Conservation (phyloP, 2,888 invertebrate genomes). For the Limnephilus lunatus region DNA sequence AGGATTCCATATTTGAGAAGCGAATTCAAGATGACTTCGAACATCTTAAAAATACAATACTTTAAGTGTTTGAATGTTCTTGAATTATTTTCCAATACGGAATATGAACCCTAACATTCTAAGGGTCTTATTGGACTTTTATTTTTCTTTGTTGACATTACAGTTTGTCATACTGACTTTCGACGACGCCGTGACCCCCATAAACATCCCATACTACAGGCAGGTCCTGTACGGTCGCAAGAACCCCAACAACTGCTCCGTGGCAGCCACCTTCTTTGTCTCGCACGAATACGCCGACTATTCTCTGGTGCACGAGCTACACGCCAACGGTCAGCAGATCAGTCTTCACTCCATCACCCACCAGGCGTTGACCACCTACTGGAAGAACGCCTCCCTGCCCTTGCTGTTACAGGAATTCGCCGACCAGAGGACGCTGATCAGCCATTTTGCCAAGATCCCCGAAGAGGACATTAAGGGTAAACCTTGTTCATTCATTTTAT, state of each 20-base stretch:
- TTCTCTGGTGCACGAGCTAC: conserved; percentile 78
- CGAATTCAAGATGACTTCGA: too few species aligned
- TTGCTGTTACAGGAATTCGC: conserved; percentile 78
- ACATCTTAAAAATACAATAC: too few species aligned
- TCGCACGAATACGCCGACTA: conserved; percentile 87
- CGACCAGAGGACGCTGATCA: conserved; percentile 77
- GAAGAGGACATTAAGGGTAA: conserved; percentile 71
- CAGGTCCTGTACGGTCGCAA: conserved; percentile 74
- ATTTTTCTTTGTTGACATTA: conserved; percentile 58
- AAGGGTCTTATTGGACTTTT: too few species aligned
- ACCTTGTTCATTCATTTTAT: too few species aligned
- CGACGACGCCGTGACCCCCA: conserved; percentile 80
- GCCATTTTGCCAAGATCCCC: conserved; percentile 78
- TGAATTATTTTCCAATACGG: too few species aligned
- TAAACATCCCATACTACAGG: conserved; percentile 78
- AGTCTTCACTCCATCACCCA: conserved; percentile 84
- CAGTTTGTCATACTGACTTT: conserved; percentile 83
- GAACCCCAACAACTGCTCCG: conserved; percentile 82
- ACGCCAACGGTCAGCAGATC: conserved; percentile 80
- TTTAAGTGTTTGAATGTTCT: too few species aligned
- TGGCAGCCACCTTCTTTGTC: conserved; percentile 83
- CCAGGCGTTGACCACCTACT: conserved; percentile 76
- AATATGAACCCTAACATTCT: too few species aligned
- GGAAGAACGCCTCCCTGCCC: conserved; percentile 78
- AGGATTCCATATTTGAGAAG: too few species aligned